phyloP scores from a whole-genome alignment of 2,888 invertebrate species.

The Mythimna vitellina region DNA sequence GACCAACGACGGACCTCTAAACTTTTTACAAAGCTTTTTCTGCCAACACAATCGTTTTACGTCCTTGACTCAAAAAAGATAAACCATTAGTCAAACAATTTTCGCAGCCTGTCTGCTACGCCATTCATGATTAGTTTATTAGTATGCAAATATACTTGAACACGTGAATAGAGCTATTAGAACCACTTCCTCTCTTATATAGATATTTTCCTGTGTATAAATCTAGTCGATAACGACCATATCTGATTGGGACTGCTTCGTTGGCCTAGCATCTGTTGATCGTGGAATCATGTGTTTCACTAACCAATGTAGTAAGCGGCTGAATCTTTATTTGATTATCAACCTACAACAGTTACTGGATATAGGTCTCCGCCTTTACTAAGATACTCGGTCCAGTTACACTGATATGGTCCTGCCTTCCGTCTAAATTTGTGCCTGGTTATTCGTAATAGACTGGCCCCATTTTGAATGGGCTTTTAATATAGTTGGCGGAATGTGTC shows the following conservation, averaged over 20 bases:
- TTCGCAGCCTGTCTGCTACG: slow-evolving; percentile 26
- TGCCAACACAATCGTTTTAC: slow-evolving; percentile 4
- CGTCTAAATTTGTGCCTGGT: not conserved
- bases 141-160: slow-evolving; percentile 28
- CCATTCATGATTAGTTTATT: slow-evolving; percentile 28
- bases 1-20: not conserved
- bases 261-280: not conserved
- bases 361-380: no score
- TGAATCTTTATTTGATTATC: no score
- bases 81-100: slow-evolving; percentile 24
- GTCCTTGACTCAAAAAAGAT: slow-evolving; percentile 41
- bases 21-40: slow-evolving; percentile 44
- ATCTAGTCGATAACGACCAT: slow-evolving; percentile 5
- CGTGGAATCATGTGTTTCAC: not conserved
- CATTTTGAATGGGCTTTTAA: not conserved
- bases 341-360: no score
- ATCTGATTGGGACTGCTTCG: not conserved
- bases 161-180: slow-evolving; percentile 12
- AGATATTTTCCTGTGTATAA: slow-evolving; percentile 40
- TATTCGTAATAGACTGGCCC: not conserved
- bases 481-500: not conserved
- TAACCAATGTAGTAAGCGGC: no score
- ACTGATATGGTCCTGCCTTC: not conserved
- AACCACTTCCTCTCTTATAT: slow-evolving; percentile 31
- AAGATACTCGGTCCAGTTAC: not conserved